Base-by-base conservation (phyloP, 2,797 vertebrate genomes). In the Gadopsis marmoratus region DNA sequence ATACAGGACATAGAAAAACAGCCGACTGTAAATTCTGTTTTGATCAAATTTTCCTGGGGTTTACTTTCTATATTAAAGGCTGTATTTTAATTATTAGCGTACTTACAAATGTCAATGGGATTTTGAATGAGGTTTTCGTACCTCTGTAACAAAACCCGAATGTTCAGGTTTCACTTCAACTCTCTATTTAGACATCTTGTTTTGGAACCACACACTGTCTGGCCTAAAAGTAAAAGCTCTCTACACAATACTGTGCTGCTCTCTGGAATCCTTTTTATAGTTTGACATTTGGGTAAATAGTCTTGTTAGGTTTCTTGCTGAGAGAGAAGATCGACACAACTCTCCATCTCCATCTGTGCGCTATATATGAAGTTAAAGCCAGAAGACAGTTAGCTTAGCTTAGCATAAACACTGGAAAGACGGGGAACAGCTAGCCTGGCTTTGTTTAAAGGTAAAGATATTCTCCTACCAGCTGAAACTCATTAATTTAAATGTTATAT, bases 391-490 rank as follows among this genome's bases (percentile, higher is more conserved):
- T 56, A 74, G 50, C 0, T 53, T 60, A 35, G 0, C 39, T 33
- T 14, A 21, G 16, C n/a, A 51, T 60, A 45, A 26, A 19, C 19
- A 35, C 26, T 48, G 23, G 19, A 31, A 53, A 17, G 3, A 17
- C 11, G 14, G 11, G 9, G 4, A 37, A n/a, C 35, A 23, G 37
- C 5, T 23, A 2, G 7, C 11, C 43, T 12, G 0, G 0, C 13
- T 47, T 10, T 48, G 53, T 45, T 74, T 5, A 45, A 17, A 53
- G n/a, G 2, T 31, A 0, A 33, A 54, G 2, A 17, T 12, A 9
- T 0, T 26, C 4, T 45, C 11, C 5, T 14, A 29, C 21, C 13
- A n/a, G 23, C 17, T 51, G 14, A 67, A 67, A 7, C 19, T 41
- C n/a, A 23, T 1, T 19, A 9, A 41, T 29, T 26, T 45, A 53